Conservation (phyloP, 2,797 vertebrate genomes). For the Alcedo quadribrachys region DNA sequence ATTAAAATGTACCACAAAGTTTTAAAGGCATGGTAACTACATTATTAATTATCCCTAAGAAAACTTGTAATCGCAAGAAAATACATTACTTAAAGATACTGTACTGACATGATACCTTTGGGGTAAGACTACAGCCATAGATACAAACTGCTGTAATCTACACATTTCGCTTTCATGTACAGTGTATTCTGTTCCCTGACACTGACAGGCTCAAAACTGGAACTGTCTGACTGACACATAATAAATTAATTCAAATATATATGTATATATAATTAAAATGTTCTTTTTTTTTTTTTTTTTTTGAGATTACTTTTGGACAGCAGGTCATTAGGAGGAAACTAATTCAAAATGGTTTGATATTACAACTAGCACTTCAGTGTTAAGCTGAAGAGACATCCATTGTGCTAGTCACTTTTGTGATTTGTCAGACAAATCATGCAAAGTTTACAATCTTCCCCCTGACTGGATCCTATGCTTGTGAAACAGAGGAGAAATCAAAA, state of each 20-base stretch:
- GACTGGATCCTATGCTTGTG: background rate
- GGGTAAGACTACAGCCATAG: background rate
- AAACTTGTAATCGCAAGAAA: background rate
- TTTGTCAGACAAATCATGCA: background rate
- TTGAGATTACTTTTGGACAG: background rate
- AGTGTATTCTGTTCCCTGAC: background rate
- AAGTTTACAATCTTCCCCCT: background rate
- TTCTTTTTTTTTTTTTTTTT: background rate
- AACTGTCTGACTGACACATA: accelerated
- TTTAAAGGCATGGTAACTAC: background rate
- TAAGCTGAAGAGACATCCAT: background rate
- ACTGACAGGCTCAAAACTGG: background rate
- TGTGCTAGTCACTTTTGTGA: accelerated
- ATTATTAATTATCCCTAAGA: background rate
- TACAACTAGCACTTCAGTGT: background rate
- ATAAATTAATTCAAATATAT: background rate
- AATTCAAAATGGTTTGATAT: background rate
- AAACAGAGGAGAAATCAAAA: background rate
- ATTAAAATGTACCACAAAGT: background rate
- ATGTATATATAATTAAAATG: too few species aligned
- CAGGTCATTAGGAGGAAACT: background rate
- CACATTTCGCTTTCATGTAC: background rate
- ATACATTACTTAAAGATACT: background rate
- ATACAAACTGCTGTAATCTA: background rate
- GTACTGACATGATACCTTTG: background rate